Evolutionary conservation across 2,888 invertebrate species (phyloP), one percentile per base, ranked within the genome.

Genomic region (Stenchaetothrips biformis): DNA sequence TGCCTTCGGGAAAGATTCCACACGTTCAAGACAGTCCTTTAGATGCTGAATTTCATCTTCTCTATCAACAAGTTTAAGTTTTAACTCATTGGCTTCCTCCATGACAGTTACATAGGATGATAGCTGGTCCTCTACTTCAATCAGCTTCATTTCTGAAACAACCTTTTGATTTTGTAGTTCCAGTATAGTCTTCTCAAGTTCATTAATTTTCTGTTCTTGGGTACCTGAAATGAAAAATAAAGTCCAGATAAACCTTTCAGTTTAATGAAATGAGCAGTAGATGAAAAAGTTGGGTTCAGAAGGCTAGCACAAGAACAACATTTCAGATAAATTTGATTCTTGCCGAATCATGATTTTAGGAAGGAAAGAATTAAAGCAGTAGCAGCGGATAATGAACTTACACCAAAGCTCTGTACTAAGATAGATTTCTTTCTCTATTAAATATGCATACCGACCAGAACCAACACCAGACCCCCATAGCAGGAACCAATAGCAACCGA

Each of bases 101-200:
- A 89, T 81, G 48, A 83, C 11, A 74, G 11, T 8, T 9, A 1
- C 67, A 87, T 85, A 25, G 1, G 25, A 74, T 25, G 67, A 74
- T 11, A 25, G 7, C 25, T 93, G 92, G 86, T 95, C 95, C 86
- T 95, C 95, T 82, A 94, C 86, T 84, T 94, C 93, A 62, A 94
- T 92, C 9, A 92, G 91, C 83, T 91, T 92, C 85, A 95, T 92
- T 88, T 95, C 94, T 53, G 49, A 79, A 16, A 16, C 77, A 74
- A 47, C 48, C 37, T 74, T 81, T 77, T 83, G 83, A 83, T 83
- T 83, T 83, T 83, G 83, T 48, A 82, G 79, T 82, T 83, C 67
- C 8, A 8, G 4, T 1, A 74, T 21, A 8, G 21, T 7, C 25
- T 21, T 8, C 9, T 25, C 21, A 21, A 74, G 67, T 74, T 74